phyloP scores from a whole-genome alignment of 2,888 invertebrate genomes.

The Argynnis bischoffii region DNA sequence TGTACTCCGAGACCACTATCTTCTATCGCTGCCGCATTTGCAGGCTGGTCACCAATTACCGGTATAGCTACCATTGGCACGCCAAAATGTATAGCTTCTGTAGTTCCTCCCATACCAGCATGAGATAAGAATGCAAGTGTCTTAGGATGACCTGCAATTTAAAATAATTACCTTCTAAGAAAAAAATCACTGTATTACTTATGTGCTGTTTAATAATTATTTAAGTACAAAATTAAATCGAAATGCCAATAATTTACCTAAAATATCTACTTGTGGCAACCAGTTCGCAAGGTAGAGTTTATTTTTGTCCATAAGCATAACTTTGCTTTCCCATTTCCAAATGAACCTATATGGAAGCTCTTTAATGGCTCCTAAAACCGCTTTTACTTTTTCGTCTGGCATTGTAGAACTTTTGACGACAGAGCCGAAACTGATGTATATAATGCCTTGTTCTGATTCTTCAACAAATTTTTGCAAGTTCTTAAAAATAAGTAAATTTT shows the following conservation, averaged over 20 bases:
- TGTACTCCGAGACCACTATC: conserved; percentile 79
- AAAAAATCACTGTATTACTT: too few relatives aligned
- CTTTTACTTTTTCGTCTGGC: conserved; percentile 79
- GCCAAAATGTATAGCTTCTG: conserved; percentile 83
- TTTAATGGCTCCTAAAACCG: conserved; percentile 83
- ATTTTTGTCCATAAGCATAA: conserved; percentile 78
- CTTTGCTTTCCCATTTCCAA: conserved; percentile 90
- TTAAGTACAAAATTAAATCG: too few relatives aligned
- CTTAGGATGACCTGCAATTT: conserved; percentile 80
- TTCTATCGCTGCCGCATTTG: conserved; percentile 81
- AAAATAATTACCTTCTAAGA: too few relatives aligned
- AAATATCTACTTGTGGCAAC: conserved; percentile 88
- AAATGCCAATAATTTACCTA: conserved; percentile 72
- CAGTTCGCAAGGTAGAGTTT: conserved; percentile 85
- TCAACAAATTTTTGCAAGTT: conserved; percentile 84
- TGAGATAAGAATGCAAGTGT: conserved; percentile 83
- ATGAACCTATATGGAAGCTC: conserved; percentile 86
- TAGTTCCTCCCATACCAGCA: conserved; percentile 82
- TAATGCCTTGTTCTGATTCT: conserved; percentile 84
- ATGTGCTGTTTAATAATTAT: too few relatives aligned
- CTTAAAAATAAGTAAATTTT: conserved; percentile 47
- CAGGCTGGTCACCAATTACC: conserved; percentile 82
- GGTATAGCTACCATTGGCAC: conserved; percentile 84
- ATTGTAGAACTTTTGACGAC: conserved; percentile 86
- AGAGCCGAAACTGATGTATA: conserved; percentile 91